Evolutionary conservation across 1,140 invertebrate genomes (phyloP).

Genomic region (Portunus trituberculatus): DNA sequence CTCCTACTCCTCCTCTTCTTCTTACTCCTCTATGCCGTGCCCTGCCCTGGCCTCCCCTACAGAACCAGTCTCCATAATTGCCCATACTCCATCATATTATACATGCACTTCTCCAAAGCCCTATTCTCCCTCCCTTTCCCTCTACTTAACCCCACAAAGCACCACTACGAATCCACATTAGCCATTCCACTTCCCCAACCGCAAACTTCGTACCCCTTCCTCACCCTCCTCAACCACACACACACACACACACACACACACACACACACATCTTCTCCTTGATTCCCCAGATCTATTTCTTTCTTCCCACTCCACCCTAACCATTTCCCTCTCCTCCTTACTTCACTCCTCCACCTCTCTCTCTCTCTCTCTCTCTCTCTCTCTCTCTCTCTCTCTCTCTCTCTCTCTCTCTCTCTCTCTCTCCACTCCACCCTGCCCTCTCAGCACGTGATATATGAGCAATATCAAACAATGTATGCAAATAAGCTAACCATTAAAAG

Average conservation of each 20-base stretch:
- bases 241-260: too few species aligned
- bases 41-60: not conserved
- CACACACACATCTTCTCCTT: too few species aligned
- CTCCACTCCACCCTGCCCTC: not conserved
- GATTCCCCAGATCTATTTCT: not conserved
- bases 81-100: not conserved
- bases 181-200: not conserved
- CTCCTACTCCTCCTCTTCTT: too few species aligned
- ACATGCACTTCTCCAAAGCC: not conserved
- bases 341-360: not conserved
- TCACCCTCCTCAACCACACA: not conserved
- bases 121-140: not conserved
- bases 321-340: not conserved
- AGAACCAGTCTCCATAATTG: not conserved
- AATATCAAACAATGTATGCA: conserved; percentile 24
- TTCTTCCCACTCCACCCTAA: not conserved
- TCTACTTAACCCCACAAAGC: conserved; percentile 2
- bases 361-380: too few species aligned
- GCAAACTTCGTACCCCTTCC: not conserved
- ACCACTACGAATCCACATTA: not conserved
- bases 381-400: not conserved
- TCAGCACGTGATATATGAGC: not conserved
- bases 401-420: not conserved
- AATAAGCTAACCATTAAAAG: not conserved
- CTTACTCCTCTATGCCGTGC: not conserved